Percentiles rank a stretch among this genome's conserved stretches.
Conservation (phyloP, 1,140 invertebrate genomes). For the Diploscapter pachys region DNA sequence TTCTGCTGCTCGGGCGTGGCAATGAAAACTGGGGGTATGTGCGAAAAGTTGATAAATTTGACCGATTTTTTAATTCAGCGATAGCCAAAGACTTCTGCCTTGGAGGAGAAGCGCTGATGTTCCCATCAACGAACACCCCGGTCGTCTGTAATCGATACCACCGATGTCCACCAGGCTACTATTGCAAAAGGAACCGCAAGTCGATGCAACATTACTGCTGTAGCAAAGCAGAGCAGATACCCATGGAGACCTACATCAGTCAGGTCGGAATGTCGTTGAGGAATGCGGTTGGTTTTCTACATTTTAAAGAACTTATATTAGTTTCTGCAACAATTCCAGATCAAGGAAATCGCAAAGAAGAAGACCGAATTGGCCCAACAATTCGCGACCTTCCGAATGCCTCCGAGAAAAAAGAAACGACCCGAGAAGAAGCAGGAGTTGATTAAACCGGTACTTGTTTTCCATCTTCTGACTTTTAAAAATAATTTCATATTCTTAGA, state of each 20-base stretch:
- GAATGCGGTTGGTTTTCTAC: not conserved
- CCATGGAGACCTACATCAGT: slow-evolving; percentile 20
- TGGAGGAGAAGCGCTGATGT: slow-evolving; percentile 17
- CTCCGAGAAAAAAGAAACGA: too few relatives aligned
- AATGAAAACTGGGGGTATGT: too few relatives aligned
- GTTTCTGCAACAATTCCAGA: not conserved
- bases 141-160: slow-evolving; percentile 16
- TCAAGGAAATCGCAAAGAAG: slow-evolving; percentile 14
- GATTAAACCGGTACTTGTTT: too few relatives aligned
- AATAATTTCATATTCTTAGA: too few relatives aligned
- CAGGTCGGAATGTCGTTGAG: not conserved
- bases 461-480: too few relatives aligned
- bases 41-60: not conserved
- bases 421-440: too few relatives aligned
- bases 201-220: slow-evolving; percentile 16
- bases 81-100: not conserved
- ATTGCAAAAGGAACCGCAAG: slow-evolving; percentile 13
- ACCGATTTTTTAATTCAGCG: slow-evolving; percentile 2
- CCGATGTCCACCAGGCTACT: slow-evolving; percentile 16
- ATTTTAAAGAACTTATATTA: not conserved
- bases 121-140: slow-evolving; percentile 13
- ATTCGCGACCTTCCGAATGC: too few relatives aligned
- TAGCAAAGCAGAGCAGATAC: slow-evolving; percentile 10
- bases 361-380: not conserved
- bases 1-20: slow-evolving; percentile 27